Conservation (phyloP, 2,113 vertebrate species). For the Xiphophorus hellerii region DNA sequence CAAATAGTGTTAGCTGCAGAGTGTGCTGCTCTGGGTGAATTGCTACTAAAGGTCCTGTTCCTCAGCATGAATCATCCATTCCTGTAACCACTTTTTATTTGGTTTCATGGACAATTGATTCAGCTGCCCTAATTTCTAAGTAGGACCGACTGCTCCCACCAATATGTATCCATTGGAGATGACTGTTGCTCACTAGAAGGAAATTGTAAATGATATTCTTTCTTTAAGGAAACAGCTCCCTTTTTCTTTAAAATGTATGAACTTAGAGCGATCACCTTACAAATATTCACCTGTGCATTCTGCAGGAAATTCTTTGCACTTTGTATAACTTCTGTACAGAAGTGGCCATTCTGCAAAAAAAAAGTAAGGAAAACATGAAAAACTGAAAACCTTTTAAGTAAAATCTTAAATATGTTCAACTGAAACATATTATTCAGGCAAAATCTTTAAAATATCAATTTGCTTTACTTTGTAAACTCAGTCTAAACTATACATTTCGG, state of each 20-base stretch:
- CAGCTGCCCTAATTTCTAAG: constrained; percentile 8
- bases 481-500: background rate
- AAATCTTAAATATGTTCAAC: background rate
- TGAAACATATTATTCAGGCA: background rate
- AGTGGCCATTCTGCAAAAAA: constrained; percentile 21
- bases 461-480: background rate
- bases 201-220: background rate
- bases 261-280: constrained; percentile 9
- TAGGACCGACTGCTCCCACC: background rate
- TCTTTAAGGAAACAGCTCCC: background rate
- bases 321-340: constrained; percentile 15
- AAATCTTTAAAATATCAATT: background rate
- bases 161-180: background rate
- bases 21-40: background rate
- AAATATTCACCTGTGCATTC: constrained; percentile 12
- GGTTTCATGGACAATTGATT: constrained; percentile 5
- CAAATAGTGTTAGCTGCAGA: background rate
- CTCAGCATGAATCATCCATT: constrained; percentile 3
- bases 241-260: background rate
- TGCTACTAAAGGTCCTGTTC: background rate
- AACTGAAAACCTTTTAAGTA: background rate
- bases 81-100: constrained; percentile 1
- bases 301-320: background rate
- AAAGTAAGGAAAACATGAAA: constrained; percentile 16
- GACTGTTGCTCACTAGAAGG: background rate